phyloP scores from a whole-genome alignment of 2,797 vertebrate genomes.

The Lagorchestes hirsutus region DNA sequence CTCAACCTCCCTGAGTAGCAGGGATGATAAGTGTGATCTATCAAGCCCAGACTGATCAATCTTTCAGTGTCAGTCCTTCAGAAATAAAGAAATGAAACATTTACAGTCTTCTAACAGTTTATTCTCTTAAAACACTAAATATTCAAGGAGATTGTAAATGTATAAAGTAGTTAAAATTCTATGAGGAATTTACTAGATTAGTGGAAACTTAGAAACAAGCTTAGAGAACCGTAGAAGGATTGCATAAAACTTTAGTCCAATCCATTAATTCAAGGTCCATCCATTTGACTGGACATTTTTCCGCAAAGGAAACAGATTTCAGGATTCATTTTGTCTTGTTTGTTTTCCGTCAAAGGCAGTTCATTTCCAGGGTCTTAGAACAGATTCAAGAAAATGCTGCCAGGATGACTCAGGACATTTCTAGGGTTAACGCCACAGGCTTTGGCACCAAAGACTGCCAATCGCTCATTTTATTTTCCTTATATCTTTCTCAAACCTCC shows the following conservation, averaged over 20 bases:
- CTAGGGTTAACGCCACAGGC: conserved; percentile 70
- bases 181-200: conserved; percentile 16
- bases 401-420: conserved; percentile 72
- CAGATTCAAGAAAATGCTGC: conserved; percentile 56
- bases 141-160: conserved; percentile 8
- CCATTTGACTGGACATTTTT: conserved; percentile 23
- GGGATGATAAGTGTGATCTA: not conserved
- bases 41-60: not conserved
- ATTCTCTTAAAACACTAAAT: not conserved
- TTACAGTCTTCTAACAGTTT: not conserved
- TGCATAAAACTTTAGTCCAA: not conserved
- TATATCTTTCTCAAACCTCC: conserved; percentile 78
- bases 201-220: conserved; percentile 41
- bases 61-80: not conserved
- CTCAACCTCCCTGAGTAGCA: not conserved
- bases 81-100: not conserved
- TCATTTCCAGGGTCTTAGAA: conserved; percentile 73
- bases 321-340: conserved; percentile 53
- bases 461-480: conserved; percentile 78
- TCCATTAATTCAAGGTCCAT: conserved; percentile 35
- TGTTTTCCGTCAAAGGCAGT: conserved; percentile 60
- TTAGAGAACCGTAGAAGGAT: not conserved
- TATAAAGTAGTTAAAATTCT: conserved; percentile 22
- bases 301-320: conserved; percentile 12
- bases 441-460: conserved; percentile 80